Percentiles rank a stretch among this genome's conserved stretches.
phyloP scores from a whole-genome alignment of 2,113 vertebrate species.

The Trinectes maculatus region DNA sequence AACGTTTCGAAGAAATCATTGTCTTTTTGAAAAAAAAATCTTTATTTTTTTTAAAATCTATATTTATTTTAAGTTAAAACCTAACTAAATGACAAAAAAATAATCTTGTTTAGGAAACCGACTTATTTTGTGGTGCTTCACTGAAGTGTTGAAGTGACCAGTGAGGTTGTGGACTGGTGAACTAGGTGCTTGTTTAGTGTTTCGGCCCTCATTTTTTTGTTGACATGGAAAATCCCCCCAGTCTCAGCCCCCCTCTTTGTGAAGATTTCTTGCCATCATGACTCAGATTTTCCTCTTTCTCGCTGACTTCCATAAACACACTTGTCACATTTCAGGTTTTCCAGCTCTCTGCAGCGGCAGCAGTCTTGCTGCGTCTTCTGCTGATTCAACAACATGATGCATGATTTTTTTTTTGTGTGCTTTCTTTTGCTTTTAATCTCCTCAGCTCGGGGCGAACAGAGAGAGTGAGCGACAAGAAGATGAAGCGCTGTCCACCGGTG shows the following conservation, averaged over 20 bases:
- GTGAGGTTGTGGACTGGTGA: no score
- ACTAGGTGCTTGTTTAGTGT: background rate
- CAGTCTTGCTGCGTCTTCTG: conserved; percentile 31
- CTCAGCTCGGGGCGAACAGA: conserved; percentile 34
- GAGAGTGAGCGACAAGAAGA: conserved; percentile 7
- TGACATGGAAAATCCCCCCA: conserved; percentile 68
- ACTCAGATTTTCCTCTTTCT: conserved; percentile 73
- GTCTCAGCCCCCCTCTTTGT: conserved; percentile 29
- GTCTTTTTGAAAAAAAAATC: no score
- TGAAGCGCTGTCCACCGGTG: conserved; percentile 22
- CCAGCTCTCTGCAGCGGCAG: conserved; percentile 31
- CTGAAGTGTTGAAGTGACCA: no score
- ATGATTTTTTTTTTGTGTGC: conserved; percentile 22
- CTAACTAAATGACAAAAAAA: background rate
- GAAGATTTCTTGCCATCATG: conserved; percentile 45
- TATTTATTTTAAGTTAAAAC: background rate
- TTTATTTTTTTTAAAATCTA: background rate
- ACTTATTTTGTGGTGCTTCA: background rate
- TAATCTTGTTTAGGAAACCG: background rate
- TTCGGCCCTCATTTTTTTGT: conserved; percentile 36
- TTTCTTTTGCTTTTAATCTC: conserved; percentile 11
- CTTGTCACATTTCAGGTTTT: conserved; percentile 68
- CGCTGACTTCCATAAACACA: conserved; percentile 62
- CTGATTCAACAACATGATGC: conserved; percentile 51
- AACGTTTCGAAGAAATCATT: no score